Percentiles rank a stretch among this genome's conserved stretches.
Evolutionary conservation across 1,140 invertebrate genomes (phyloP).

Genomic region (Pachypsylla venusta): DNA sequence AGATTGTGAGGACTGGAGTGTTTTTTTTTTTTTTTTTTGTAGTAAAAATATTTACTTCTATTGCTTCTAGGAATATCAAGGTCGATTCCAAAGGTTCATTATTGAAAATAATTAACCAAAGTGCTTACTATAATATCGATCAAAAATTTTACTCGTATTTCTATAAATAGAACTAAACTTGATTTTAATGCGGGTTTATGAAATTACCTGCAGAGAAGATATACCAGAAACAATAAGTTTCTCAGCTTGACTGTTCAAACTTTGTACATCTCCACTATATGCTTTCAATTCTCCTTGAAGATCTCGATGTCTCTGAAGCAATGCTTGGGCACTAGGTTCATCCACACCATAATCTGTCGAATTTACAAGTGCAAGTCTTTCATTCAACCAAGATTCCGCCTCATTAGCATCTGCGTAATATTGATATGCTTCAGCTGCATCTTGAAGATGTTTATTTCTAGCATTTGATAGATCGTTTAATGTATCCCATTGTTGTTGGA

Average conservation of each 20-base stretch:
- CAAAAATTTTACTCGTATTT: no score
- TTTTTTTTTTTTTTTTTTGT: no score
- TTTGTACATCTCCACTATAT: conserved; percentile 75
- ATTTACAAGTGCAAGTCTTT: conserved; percentile 75
- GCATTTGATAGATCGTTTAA: conserved; percentile 69
- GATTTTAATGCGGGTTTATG: no score
- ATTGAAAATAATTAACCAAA: no score
- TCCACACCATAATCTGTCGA: conserved; percentile 78
- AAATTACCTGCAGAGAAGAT: conserved; percentile 46
- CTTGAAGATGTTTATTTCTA: conserved; percentile 72
- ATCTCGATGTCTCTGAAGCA: conserved; percentile 70
- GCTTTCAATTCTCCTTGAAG: conserved; percentile 83
- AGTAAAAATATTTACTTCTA: no score
- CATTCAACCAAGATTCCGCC: conserved; percentile 92
- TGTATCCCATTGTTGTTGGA: conserved; percentile 71
- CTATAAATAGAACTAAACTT: no score
- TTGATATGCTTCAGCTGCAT: conserved; percentile 86
- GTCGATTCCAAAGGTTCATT: no score
- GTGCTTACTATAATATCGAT: no score
- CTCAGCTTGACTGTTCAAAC: conserved; percentile 71
- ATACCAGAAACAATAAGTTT: conserved; percentile 64
- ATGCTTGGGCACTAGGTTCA: conserved; percentile 72
- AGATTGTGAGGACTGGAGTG: no score
- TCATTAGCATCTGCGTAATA: conserved; percentile 96
- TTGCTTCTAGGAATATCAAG: no score